phyloP scores from a whole-genome alignment of 2,888 invertebrate genomes.

The Clivina fossor region DNA sequence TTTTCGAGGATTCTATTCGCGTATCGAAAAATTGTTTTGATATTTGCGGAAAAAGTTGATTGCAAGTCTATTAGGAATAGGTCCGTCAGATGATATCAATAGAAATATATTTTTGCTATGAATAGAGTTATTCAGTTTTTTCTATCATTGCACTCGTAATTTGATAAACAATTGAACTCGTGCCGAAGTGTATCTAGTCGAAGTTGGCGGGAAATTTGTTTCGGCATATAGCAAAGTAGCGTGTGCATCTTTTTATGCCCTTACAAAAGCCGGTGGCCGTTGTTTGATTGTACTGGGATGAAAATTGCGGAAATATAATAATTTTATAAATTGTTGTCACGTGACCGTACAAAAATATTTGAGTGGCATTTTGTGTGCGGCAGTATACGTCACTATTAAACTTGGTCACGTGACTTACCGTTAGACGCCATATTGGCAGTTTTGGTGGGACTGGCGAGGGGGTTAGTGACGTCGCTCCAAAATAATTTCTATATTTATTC shows the following conservation, averaged over 20 bases:
- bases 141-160: constrained; percentile 5
- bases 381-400: constrained; percentile 55
- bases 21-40: neutral
- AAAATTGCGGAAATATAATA: constrained; percentile 17
- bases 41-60: neutral
- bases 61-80: neutral
- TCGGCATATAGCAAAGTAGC: constrained; percentile 35
- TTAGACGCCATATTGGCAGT: constrained; percentile 63
- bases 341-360: constrained; percentile 29
- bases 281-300: constrained; percentile 13
- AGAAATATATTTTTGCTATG: neutral
- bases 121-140: constrained; percentile 9
- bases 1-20: neutral
- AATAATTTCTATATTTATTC: constrained; percentile 36
- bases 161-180: constrained; percentile 26
- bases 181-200: constrained; percentile 27
- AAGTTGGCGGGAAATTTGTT: constrained; percentile 38
- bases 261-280: too few relatives aligned
- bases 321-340: constrained; percentile 15
- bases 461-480: constrained; percentile 54
- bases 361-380: constrained; percentile 36
- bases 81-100: constrained; percentile 4
- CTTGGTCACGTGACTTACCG: constrained; percentile 60
- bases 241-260: too few relatives aligned
- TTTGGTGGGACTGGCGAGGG: constrained; percentile 54